Conservation (phyloP, 2,797 vertebrate species). For the Harpagifer antarcticus region DNA sequence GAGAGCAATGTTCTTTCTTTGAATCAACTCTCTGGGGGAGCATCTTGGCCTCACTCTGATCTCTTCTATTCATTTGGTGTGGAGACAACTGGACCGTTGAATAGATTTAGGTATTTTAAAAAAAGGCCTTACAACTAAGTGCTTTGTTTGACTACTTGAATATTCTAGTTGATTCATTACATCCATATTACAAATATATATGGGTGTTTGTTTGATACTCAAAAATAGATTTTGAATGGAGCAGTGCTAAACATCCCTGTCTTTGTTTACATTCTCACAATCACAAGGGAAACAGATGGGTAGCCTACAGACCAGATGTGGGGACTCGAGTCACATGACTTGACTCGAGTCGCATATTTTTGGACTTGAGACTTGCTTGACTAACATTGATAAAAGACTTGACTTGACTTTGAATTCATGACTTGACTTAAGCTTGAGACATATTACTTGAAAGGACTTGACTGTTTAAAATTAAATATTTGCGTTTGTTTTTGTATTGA, state of each 20-base stretch:
- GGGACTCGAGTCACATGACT: too few relatives aligned
- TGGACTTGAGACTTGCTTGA: too few relatives aligned
- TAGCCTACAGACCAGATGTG: too few relatives aligned
- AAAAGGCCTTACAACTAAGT: neutral
- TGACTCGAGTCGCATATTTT: too few relatives aligned
- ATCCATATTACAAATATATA: neutral
- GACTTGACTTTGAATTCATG: too few relatives aligned
- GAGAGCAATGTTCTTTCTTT: constrained; percentile 61
- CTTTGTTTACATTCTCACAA: constrained; percentile 64
- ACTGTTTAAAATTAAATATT: too few relatives aligned
- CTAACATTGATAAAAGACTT: too few relatives aligned
- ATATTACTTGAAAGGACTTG: too few relatives aligned
- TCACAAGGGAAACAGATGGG: constrained; percentile 46
- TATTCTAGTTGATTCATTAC: neutral
- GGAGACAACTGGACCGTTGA: neutral
- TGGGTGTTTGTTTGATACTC: neutral
- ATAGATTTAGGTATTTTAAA: neutral
- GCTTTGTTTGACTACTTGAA: constrained; percentile 26
- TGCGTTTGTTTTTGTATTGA: too few relatives aligned
- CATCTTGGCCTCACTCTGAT: constrained; percentile 32
- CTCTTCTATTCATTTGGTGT: constrained; percentile 16
- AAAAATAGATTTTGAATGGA: constrained; percentile 26
- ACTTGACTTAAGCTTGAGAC: too few relatives aligned
- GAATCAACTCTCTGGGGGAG: constrained; percentile 40
- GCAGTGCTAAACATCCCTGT: constrained; percentile 20